Base-by-base conservation (phyloP, 2,113 vertebrate genomes). In the Leptobrachium ailaonicum region DNA sequence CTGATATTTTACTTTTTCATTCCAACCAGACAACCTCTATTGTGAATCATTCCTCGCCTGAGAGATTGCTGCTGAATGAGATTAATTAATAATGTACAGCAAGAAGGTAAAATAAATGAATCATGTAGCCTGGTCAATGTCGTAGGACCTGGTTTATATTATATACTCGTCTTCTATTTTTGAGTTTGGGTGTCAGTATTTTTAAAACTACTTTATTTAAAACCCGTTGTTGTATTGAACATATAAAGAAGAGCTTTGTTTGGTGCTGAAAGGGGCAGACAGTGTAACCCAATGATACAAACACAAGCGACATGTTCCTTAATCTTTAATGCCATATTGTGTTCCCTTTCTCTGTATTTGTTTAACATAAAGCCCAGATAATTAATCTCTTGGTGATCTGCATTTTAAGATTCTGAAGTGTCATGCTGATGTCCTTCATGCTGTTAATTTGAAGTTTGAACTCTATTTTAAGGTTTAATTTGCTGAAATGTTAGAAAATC, bases 251-350 rank as follows among this genome's bases (percentile, higher is more conserved):
- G 11, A 60, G 2, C 40, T 60, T 12, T 1, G 41, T 32, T 47
- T 20, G 66, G 69, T 32, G 62, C 0, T 32, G 47, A 50, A 5
- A 50, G 8, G 47, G 8, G 8, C 47, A 4, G 54, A 69, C 68
- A 75, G 71, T 75, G 71, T 81, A 81, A 75, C 72, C 42, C 44
- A 50, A 81, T 62, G 32, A 74, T 47, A 14, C 50, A 69, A 69
- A 75, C 66, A 81, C 79, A 81, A 75, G 72, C 42, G 67, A 81
- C 79, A 81, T 75, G 72, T 73, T 63, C 69, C 75, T 81, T 67
- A 81, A 81, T 81, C 10, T 75, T 81, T 81, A 73, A 81, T 81
- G 64, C 3, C 7, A 69, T 75, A 81, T 81, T 81, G 41, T 62
- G 66, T 81, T 75, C 50, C 66, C 54, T 75, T 56, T 74, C 66